Percentiles rank a stretch among this genome's conserved stretches.
These are phyloP conservation scores for Protaetia brevitarsis DNA, from an alignment of 1,140 invertebrate genomes.

Conservation along the genomic window DNA sequence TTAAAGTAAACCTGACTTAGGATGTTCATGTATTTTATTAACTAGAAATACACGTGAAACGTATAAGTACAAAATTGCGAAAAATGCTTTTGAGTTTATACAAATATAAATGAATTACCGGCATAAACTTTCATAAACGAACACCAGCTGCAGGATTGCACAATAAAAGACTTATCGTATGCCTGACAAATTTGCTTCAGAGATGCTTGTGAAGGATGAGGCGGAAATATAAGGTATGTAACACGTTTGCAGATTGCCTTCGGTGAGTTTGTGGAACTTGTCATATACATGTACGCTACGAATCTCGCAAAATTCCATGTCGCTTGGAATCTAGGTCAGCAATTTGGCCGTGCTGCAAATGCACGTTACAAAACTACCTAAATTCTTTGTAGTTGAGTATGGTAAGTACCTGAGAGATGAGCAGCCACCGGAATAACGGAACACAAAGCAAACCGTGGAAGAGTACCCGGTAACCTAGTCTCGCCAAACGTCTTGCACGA, in stretches of 20 bases:
- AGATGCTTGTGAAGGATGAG: too few species aligned
- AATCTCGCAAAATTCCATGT: too few species aligned
- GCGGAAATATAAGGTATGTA: too few species aligned
- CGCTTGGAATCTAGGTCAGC: not conserved
- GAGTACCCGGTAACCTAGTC: not conserved
- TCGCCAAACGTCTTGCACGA: not conserved
- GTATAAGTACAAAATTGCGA: not conserved
- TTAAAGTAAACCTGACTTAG: too few species aligned
- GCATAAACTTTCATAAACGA: not conserved
- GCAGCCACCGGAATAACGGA: not conserved
- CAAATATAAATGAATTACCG: not conserved
- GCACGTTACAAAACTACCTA: not conserved
- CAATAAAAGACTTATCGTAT: not conserved
- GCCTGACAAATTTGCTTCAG: not conserved
- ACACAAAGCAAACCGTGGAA: not conserved
- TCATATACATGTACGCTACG: too few species aligned
- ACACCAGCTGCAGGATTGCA: not conserved
- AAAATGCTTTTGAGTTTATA: not conserved
- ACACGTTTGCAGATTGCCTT: too few species aligned
- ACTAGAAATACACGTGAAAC: too few species aligned
- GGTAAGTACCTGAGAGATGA: conserved; percentile 5
- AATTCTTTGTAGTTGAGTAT: not conserved
- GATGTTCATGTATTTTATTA: too few species aligned
- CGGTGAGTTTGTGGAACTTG: too few species aligned
- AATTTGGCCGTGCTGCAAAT: not conserved